Evolutionary conservation across 2,888 invertebrate species (phyloP).

Genomic region (Cerceris rybyensis): DNA sequence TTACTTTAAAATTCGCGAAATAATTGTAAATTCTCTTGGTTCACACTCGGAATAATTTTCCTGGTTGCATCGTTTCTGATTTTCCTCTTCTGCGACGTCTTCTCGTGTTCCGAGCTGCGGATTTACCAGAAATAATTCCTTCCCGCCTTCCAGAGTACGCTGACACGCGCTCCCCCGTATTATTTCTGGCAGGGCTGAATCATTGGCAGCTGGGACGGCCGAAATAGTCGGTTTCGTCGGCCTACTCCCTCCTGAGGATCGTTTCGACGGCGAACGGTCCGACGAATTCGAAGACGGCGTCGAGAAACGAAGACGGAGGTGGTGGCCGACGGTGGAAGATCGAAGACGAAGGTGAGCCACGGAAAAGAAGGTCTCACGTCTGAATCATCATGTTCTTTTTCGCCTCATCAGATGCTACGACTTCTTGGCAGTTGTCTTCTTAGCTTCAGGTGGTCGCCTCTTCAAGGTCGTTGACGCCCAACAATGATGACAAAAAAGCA

Average conservation of each 20-base stretch:
- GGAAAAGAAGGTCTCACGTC: slow-evolving; percentile 47
- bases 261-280: slow-evolving; percentile 21
- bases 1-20: too few relatives aligned
- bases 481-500: background rate
- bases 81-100: slow-evolving; percentile 6
- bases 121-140: slow-evolving; percentile 65
- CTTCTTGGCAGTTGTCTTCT: slow-evolving; percentile 41
- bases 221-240: slow-evolving; percentile 72
- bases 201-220: slow-evolving; percentile 75
- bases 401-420: slow-evolving; percentile 3
- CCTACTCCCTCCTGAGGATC: slow-evolving; percentile 36
- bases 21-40: too few relatives aligned
- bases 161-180: slow-evolving; percentile 75
- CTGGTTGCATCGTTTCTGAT: background rate
- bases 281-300: slow-evolving; percentile 15
- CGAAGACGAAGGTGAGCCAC: slow-evolving; percentile 35
- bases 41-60: background rate
- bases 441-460: slow-evolving; percentile 53
- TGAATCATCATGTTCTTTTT: slow-evolving; percentile 55
- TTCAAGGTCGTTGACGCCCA: slow-evolving; percentile 54
- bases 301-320: slow-evolving; percentile 6
- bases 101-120: slow-evolving; percentile 36
- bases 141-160: slow-evolving; percentile 77
- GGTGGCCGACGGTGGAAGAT: slow-evolving; percentile 19
- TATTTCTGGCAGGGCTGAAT: slow-evolving; percentile 79